phyloP scores from a whole-genome alignment of 2,113 vertebrate genomes.

The Microcebus tavaratra region DNA sequence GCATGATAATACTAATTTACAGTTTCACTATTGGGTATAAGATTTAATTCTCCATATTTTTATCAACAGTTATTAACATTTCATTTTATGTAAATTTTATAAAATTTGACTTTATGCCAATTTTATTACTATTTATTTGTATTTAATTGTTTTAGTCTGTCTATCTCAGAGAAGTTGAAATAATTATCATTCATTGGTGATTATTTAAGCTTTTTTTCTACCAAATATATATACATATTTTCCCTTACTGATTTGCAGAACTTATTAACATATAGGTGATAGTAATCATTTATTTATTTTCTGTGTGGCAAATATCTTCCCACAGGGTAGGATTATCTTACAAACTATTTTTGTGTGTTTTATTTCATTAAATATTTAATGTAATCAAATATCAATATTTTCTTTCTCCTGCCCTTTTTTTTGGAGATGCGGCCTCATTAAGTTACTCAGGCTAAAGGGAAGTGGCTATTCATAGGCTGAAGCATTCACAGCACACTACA shows the following conservation, averaged over 20 bases:
- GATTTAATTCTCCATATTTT: not conserved
- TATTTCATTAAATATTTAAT: not conserved
- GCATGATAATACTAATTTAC: not conserved
- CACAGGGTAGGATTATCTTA: not conserved
- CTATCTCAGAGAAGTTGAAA: not conserved
- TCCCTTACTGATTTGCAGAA: not conserved
- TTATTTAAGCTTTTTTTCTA: not conserved
- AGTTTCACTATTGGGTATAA: not conserved
- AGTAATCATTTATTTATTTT: not conserved
- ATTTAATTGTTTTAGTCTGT: not conserved
- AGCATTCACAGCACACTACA: not conserved
- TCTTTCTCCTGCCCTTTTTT: not conserved
- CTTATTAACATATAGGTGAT: not conserved
- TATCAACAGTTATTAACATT: not conserved
- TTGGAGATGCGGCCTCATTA: not conserved
- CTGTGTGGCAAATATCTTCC: not conserved
- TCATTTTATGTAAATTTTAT: not conserved
- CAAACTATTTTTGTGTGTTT: not conserved
- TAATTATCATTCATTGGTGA: not conserved
- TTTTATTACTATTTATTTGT: not conserved
- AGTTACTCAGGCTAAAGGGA: not conserved
- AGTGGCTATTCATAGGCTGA: not conserved
- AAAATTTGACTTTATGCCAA: not conserved
- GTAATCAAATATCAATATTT: not conserved
- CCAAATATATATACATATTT: not conserved